Evolutionary conservation across 1,140 invertebrate species (phyloP).

Genomic region (Drosophila funebris): DNA sequence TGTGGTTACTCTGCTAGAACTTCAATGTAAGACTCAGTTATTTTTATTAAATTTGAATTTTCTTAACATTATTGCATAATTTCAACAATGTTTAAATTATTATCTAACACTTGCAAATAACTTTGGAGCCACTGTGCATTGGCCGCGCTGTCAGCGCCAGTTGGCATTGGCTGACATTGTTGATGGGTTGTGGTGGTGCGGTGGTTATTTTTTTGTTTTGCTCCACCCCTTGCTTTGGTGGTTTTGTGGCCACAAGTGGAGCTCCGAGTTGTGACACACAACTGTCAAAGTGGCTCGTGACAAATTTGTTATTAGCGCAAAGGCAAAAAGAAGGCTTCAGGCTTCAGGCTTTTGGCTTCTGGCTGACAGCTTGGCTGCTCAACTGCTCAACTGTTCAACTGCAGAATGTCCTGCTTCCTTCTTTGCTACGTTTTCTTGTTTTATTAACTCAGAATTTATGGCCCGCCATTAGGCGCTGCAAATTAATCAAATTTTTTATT

Average conservation of each 20-base stretch:
- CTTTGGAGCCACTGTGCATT: conserved; percentile 23
- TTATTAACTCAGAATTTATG: conserved; percentile 79
- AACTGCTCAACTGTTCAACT: conserved; percentile 13
- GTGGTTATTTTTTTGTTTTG: not conserved
- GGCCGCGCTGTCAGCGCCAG: conserved; percentile 23
- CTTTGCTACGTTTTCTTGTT: conserved; percentile 33
- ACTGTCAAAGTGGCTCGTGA: conserved; percentile 72
- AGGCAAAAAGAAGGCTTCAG: conserved; percentile 24
- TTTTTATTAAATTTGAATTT: too few species aligned
- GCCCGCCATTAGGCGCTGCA: conserved; percentile 62
- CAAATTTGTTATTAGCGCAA: conserved; percentile 71
- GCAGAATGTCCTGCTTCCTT: not conserved
- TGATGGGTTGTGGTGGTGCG: conserved; percentile 7
- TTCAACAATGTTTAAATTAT: not conserved
- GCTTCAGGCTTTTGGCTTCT: conserved; percentile 5
- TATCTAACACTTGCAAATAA: not conserved
- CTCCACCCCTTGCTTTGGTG: conserved; percentile 2
- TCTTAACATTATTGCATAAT: too few species aligned
- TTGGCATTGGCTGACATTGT: conserved; percentile 32
- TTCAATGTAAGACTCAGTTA: too few species aligned
- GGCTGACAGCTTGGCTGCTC: conserved; percentile 27
- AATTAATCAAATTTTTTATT: conserved; percentile 80
- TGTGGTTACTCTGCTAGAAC: too few species aligned
- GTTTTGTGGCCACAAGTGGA: conserved; percentile 42
- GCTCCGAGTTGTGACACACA: conserved; percentile 61